Evolutionary conservation across 2,888 invertebrate genomes (phyloP).

Genomic region (Syrphus vitripennis): DNA sequence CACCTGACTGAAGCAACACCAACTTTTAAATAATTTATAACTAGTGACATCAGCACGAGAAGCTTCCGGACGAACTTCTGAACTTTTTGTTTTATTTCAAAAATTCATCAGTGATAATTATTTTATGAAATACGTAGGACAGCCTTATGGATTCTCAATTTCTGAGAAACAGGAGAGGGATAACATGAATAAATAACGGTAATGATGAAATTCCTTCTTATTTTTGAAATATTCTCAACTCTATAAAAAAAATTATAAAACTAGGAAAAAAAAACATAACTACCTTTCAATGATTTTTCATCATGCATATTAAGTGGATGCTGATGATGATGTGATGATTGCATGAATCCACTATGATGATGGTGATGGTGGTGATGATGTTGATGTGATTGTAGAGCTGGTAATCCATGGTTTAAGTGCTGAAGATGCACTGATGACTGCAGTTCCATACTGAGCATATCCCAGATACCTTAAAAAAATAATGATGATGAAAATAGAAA

Average conservation of each 20-base stretch:
- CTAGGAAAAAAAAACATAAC: constrained; percentile 12
- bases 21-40: too few species aligned
- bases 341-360: constrained; percentile 72
- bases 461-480: constrained; percentile 68
- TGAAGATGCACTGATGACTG: constrained; percentile 77
- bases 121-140: too few species aligned
- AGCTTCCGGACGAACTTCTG: too few species aligned
- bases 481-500: neutral
- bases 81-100: too few species aligned
- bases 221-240: too few species aligned
- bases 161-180: too few species aligned
- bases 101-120: too few species aligned
- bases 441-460: constrained; percentile 80
- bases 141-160: too few species aligned
- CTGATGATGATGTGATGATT: constrained; percentile 73
- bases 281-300: constrained; percentile 72
- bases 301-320: constrained; percentile 73
- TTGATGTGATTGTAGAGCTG: constrained; percentile 73
- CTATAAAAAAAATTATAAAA: neutral
- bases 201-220: too few species aligned
- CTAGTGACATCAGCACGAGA: too few species aligned
- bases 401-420: constrained; percentile 77
- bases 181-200: too few species aligned
- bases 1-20: too few species aligned
- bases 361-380: constrained; percentile 75